phyloP scores from a whole-genome alignment of 2,888 invertebrate species.

The Leptinotarsa rubiginosa region DNA sequence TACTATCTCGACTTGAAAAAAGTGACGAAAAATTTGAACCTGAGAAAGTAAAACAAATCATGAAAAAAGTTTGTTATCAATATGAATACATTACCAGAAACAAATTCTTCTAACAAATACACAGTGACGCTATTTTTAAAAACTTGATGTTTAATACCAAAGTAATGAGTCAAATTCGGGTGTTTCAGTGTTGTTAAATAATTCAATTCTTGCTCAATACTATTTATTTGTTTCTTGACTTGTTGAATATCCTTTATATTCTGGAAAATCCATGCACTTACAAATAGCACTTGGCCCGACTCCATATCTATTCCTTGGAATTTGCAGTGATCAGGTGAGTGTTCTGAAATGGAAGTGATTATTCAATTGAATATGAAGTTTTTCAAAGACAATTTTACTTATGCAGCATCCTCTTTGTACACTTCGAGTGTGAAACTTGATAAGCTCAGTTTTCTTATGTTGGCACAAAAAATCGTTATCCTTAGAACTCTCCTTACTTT shows the following conservation, averaged over 20 bases:
- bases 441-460: conserved; percentile 69
- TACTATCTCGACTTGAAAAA: conserved; percentile 68
- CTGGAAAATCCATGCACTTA: conserved; percentile 81
- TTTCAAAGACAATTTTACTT: conserved; percentile 65
- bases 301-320: conserved; percentile 82
- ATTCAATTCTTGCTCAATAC: conserved; percentile 83
- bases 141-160: conserved; percentile 75
- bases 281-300: conserved; percentile 77
- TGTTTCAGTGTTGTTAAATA: conserved; percentile 78
- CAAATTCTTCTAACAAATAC: conserved; percentile 78
- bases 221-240: conserved; percentile 70
- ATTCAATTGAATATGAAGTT: neutral
- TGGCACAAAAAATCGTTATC: conserved; percentile 71
- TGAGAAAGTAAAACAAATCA: conserved; percentile 49
- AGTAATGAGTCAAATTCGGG: conserved; percentile 79
- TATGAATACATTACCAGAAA: conserved; percentile 66
- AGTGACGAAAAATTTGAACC: conserved; percentile 63
- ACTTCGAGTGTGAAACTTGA: conserved; percentile 71
- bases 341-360: conserved; percentile 69
- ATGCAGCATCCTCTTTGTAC: conserved; percentile 83
- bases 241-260: conserved; percentile 56
- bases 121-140: conserved; percentile 75
- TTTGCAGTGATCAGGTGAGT: conserved; percentile 78
- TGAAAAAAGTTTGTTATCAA: neutral
- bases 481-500: conserved; percentile 66